Base-by-base conservation (phyloP, 2,113 vertebrate species). In the Odontesthes bonariensis region DNA sequence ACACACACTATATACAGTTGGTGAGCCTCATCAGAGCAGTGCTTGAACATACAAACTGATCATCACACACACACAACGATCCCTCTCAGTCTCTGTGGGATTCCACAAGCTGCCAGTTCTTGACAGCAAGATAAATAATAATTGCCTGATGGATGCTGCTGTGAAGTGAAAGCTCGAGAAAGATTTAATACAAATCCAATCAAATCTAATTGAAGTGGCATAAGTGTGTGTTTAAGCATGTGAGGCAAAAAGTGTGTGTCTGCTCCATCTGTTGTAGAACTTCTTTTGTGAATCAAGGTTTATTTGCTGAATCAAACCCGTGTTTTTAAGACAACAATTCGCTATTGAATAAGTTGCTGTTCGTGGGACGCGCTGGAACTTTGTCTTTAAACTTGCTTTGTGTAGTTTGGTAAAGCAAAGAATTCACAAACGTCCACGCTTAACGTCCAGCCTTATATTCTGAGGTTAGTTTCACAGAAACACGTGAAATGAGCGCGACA, bases 111-210 rank as follows among this genome's bases (percentile, higher is more conserved):
- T 89, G 89, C 79, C 86, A 85, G 63, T 67, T 88, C 84, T 66
- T 91, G 90, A 92, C 92, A 92, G 86, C 70, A 67, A 89, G 88
- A 92, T 93, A 93, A 93, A 93, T 92, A 91, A 90, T 90, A 89
- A 87, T 88, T 80, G 71, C 87, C 78, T 81, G 90, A 89, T 86
- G 79, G 90, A 88, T 69, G 79, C 81, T 58, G 77, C 88, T 65
- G 82, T 79, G 85, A 91, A 92, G 87, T 88, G 88, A 93, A 87
- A 91, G 88, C 88, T 81, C 60, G 64, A 77, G 82, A 83, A 91
- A 92, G 89, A 94, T 93, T 94, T 90, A 94, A 92, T 94, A 76
- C 91, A 27, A 94, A 92, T 91, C 86, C 90, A 92, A 87, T 90
- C 90, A 64, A 90, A 91, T 89, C 81, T 93, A 92, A 91, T 92